Base-by-base conservation (phyloP, 2,113 vertebrate species). In the Pteronura brasiliensis region DNA sequence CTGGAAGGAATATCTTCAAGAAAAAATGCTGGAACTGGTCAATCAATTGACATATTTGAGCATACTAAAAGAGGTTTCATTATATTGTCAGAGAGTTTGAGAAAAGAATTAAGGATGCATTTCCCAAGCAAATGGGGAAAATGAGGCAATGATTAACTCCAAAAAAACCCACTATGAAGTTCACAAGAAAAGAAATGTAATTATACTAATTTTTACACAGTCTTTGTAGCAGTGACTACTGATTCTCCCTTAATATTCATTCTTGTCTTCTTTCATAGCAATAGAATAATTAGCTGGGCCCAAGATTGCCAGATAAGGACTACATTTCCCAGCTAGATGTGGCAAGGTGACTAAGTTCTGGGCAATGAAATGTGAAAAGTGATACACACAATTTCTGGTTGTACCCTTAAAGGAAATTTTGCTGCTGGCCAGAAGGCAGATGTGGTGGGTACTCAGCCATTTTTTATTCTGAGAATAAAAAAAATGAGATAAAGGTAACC, bases 171-270 rank as follows among this genome's bases (percentile, higher is more conserved):
- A 21, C 29, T 63, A 36, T 49, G 49, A 92, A 55, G 47, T 89
- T 95, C 86, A 92, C n/a, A 95, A 93, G 87, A 85, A 95, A 91
- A 86, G 47, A 86, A 88, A 76, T 67, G 31, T 69, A 90, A 95
- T 76, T 39, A 88, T 4, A 80, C 36, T 81, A 84, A 89, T 67
- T 90, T 93, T 87, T 90, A 83, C 7, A 39, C 67, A 67, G 77
- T 89, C 34, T 91, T 84, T 91, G 67, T 88, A 69, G 13, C 49
- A 88, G 77, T 27, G 29, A 57, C 29, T 84, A 34, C 18, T 63
- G 27, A 59, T 34, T 52, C 55, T 59, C 67, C 29, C 61, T 94
- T 81, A 87, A 82, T 44, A 55, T 49, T 14, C 57, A 80, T 34
- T 67, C 4, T 80, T 23, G 39, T 96, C 42, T 88, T 88, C 88